Conservation (phyloP, 2,797 vertebrate genomes). For the Leptoclinus maculatus region DNA sequence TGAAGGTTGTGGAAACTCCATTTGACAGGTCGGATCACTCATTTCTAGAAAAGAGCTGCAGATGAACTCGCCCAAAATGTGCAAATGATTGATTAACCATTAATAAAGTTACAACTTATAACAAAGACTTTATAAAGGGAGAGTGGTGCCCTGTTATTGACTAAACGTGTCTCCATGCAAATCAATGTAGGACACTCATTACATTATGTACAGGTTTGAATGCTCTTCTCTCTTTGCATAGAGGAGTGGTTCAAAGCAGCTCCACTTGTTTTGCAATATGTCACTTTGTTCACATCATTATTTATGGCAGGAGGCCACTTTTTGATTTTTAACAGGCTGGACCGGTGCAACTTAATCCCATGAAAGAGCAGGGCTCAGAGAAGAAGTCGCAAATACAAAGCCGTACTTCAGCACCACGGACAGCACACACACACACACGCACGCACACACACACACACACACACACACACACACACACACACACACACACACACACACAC, state of each 20-base stretch:
- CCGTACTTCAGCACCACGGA: neutral
- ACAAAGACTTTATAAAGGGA: neutral
- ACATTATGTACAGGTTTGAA: neutral
- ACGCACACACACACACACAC: too few relatives aligned
- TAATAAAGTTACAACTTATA: neutral
- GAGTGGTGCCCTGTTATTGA: neutral
- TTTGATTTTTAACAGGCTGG: too few relatives aligned
- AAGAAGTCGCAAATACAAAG: too few relatives aligned
- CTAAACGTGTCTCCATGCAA: neutral
- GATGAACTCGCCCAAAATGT: neutral
- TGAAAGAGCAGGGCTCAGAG: neutral
- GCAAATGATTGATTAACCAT: neutral
- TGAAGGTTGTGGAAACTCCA: neutral
- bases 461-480: too few relatives aligned
- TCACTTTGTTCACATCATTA: neutral
- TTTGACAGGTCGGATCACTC: neutral
- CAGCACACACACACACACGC: neutral
- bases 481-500: too few relatives aligned
- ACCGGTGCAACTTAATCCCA: too few relatives aligned
- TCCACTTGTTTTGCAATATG: neutral
- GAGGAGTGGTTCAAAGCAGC: neutral
- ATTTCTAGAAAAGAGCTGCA: neutral
- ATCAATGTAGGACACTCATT: neutral
- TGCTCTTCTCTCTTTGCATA: neutral
- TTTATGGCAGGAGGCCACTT: too few relatives aligned